Evolutionary conservation across 2,797 vertebrate genomes (phyloP).

Genomic region (Characodon lateralis): DNA sequence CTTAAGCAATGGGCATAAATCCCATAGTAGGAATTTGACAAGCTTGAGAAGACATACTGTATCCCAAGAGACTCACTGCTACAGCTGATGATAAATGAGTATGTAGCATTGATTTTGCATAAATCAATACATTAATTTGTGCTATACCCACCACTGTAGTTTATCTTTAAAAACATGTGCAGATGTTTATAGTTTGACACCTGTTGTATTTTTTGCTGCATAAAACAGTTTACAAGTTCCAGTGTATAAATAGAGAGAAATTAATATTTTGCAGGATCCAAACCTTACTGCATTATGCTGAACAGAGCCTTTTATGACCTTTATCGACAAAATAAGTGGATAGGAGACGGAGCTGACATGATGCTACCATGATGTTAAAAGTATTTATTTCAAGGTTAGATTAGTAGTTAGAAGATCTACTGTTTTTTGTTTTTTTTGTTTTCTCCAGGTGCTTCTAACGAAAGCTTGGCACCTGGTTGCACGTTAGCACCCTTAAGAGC

Average conservation of each 20-base stretch:
- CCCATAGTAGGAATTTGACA: not conserved
- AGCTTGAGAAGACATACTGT: constrained; percentile 5
- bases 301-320: not conserved
- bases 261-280: not conserved
- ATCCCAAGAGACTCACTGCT: constrained; percentile 1
- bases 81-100: not conserved
- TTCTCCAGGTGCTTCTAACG: not conserved
- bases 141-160: not conserved
- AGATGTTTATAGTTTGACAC: constrained; percentile 1
- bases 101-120: constrained; percentile 5
- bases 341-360: not conserved
- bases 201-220: not conserved
- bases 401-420: not conserved
- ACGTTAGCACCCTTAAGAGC: not conserved
- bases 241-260: not conserved
- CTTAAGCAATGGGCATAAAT: not conserved
- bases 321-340: not conserved
- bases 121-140: not conserved
- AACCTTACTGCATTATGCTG: not conserved
- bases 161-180: not conserved
- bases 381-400: not conserved
- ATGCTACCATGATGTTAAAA: not conserved
- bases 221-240: not conserved
- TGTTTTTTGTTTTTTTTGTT: not conserved
- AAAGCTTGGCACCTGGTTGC: not conserved